Conservation (phyloP, 1,140 invertebrate genomes). For the Drosophila truncata region DNA sequence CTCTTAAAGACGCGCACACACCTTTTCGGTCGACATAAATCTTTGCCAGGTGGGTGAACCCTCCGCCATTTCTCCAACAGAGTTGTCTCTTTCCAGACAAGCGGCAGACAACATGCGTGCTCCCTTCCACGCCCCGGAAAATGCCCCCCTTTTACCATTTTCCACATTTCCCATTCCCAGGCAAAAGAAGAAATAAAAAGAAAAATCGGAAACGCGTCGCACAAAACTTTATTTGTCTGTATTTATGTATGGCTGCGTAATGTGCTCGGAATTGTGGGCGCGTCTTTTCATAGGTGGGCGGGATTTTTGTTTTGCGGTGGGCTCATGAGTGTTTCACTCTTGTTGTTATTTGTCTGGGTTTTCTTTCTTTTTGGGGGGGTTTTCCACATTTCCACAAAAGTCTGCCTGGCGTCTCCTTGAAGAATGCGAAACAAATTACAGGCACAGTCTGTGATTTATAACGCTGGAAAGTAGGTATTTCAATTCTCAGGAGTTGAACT, state of each 20-base stretch:
- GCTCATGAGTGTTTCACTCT: conserved; percentile 20
- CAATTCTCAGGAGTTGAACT: conserved; percentile 28
- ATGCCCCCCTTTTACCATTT: conserved; percentile 8
- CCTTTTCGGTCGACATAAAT: conserved; percentile 76
- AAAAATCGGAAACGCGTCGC: conserved; percentile 60
- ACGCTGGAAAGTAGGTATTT: conserved; percentile 53
- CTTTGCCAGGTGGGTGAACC: conserved; percentile 75
- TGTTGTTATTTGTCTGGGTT: conserved; percentile 56
- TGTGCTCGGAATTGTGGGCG: conserved; percentile 45
- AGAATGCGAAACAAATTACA: conserved; percentile 76
- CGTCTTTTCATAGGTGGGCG: conserved; percentile 25
- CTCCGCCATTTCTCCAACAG: conserved; percentile 27
- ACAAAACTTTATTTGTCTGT: conserved; percentile 74
- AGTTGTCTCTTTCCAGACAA: conserved; percentile 66
- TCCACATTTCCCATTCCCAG: neutral
- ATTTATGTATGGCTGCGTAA: conserved; percentile 61
- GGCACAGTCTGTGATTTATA: conserved; percentile 35
- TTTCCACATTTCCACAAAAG: conserved; percentile 29
- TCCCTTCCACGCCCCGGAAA: conserved; percentile 16
- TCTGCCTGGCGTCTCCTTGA: conserved; percentile 44
- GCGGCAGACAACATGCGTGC: conserved; percentile 78
- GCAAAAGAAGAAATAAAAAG: conserved; percentile 1
- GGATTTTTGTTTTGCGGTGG: conserved; percentile 28
- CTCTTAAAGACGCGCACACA: conserved; percentile 63
- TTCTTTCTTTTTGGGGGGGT: conserved; percentile 34